Percentiles rank a stretch among this genome's conserved stretches.
These are phyloP conservation scores for Amorpha juglandis DNA, from an alignment of 2,888 invertebrate species.

Conservation along the genomic window DNA sequence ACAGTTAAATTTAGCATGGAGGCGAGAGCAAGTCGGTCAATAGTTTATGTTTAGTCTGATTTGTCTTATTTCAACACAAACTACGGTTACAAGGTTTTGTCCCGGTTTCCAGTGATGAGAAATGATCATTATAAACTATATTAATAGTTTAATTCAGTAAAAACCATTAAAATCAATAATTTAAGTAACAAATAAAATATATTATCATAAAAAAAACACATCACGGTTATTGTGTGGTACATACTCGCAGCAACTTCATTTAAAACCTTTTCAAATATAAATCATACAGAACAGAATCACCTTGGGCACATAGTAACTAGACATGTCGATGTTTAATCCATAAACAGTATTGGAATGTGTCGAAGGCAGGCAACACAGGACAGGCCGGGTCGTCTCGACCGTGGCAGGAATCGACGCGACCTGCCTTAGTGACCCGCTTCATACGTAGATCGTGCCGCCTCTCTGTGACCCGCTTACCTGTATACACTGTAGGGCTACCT, in stretches of 20 bases:
- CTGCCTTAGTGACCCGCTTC: constrained; percentile 72
- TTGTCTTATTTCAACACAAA: constrained; percentile 11
- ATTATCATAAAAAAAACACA: too few species aligned
- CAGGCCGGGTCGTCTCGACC: constrained; percentile 44
- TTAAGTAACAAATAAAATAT: too few species aligned
- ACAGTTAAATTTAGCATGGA: constrained; percentile 23
- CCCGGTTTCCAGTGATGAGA: not conserved
- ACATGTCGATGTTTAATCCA: not conserved
- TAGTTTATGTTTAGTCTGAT: constrained; percentile 15
- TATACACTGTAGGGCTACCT: constrained; percentile 25
- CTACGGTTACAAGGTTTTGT: not conserved
- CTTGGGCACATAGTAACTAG: not conserved
- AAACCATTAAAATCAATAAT: too few species aligned
- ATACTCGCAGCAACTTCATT: too few species aligned
- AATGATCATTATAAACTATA: not conserved
- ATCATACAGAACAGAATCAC: not conserved
- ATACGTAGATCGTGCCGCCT: constrained; percentile 32
- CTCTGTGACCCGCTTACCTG: constrained; percentile 60
- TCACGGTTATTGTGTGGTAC: too few species aligned
- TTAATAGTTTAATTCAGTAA: not conserved
- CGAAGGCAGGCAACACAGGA: not conserved
- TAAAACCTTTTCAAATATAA: too few species aligned
- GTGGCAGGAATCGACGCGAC: constrained; percentile 56
- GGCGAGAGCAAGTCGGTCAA: not conserved
- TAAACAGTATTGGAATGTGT: not conserved